phyloP scores from a whole-genome alignment of 1,140 invertebrate genomes.

The Drosophila eugracilis region DNA sequence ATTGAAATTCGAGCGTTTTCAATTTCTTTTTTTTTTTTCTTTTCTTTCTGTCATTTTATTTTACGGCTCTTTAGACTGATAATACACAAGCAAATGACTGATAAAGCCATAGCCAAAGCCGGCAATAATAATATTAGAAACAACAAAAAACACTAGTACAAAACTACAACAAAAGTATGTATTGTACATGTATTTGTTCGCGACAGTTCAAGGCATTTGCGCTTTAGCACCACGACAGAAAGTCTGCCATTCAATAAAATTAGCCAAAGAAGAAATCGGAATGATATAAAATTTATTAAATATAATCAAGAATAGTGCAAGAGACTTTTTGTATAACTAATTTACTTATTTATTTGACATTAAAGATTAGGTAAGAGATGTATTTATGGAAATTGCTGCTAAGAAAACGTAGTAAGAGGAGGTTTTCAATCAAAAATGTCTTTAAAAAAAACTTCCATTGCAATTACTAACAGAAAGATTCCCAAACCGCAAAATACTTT shows the following conservation, averaged over 20 bases:
- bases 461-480: too few relatives aligned
- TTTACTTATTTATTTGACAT: too few relatives aligned
- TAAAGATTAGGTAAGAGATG: too few relatives aligned
- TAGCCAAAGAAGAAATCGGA: background rate
- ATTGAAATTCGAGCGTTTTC: constrained; percentile 57
- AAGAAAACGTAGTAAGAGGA: too few relatives aligned
- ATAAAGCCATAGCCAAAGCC: constrained; percentile 53
- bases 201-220: constrained; percentile 30
- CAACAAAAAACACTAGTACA: constrained; percentile 3
- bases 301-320: background rate
- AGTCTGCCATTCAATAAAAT: constrained; percentile 24
- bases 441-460: too few relatives aligned
- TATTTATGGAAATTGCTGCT: too few relatives aligned
- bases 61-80: constrained; percentile 36
- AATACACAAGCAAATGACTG: constrained; percentile 53
- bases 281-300: background rate
- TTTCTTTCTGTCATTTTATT: constrained; percentile 8
- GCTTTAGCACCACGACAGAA: constrained; percentile 33
- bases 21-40: constrained; percentile 41
- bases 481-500: too few relatives aligned
- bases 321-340: too few relatives aligned
- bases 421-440: too few relatives aligned
- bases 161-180: background rate
- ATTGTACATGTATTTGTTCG: background rate
- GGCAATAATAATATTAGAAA: constrained; percentile 42